Evolutionary conservation across 2,888 invertebrate genomes (phyloP).

Genomic region (Nomada ferruginata): DNA sequence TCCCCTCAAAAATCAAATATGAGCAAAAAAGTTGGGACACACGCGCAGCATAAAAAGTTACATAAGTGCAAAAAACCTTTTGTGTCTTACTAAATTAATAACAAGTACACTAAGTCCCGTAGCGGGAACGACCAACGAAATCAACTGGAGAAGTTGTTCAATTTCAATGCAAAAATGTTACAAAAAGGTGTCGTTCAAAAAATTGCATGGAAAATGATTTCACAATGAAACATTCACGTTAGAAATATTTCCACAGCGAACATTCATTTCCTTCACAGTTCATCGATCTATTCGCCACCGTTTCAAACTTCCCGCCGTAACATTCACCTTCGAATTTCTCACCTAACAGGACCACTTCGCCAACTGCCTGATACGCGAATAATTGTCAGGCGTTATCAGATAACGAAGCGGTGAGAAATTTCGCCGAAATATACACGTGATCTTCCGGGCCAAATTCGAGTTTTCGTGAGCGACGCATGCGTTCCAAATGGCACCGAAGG

Average conservation of each 20-base stretch:
- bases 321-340: not conserved
- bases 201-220: not conserved
- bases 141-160: no score
- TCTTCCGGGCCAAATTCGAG: conserved; percentile 16
- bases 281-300: not conserved
- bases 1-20: no score
- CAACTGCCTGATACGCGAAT: no score
- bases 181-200: not conserved
- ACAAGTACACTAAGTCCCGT: no score
- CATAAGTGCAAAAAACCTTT: no score
- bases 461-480: conserved; percentile 20
- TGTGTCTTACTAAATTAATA: no score
- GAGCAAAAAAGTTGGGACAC: no score
- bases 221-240: not conserved
- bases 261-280: not conserved
- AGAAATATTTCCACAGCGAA: no score
- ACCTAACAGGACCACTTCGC: not conserved
- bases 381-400: not conserved
- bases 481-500: conserved; percentile 41
- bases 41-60: no score
- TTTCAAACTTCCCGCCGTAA: conserved; percentile 36
- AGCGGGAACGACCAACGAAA: no score
- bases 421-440: not conserved
- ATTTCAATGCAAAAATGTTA: no score
- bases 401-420: not conserved